These are phyloP conservation scores for Minunthozetes semirufus DNA, from an alignment of 2,888 invertebrate genomes.

Conservation along the genomic window DNA sequence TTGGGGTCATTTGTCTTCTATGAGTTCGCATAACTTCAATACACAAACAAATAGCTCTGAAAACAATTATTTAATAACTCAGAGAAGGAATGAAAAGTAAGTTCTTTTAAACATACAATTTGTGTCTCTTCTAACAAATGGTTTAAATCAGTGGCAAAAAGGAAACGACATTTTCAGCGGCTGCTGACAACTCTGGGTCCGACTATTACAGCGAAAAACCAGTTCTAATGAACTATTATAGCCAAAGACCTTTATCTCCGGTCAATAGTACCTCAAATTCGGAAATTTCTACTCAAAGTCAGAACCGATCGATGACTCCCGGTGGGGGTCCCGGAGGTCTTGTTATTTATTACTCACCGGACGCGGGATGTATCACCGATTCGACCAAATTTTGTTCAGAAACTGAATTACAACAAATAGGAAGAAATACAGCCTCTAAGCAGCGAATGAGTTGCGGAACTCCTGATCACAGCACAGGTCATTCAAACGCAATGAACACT, in stretches of 20 bases:
- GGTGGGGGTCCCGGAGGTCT: conserved; percentile 32
- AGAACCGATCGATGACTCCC: conserved; percentile 22
- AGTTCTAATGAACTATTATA: not conserved
- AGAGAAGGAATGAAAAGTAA: conserved; percentile 35
- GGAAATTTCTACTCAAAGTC: conserved; percentile 32
- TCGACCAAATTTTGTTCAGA: conserved; percentile 41
- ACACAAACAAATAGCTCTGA: not conserved
- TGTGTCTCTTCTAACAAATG: not conserved
- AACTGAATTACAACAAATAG: conserved; percentile 39
- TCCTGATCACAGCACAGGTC: conserved; percentile 34
- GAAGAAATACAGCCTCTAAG: not conserved
- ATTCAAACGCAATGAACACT: conserved; percentile 4
- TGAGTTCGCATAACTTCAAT: not conserved
- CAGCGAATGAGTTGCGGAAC: not conserved
- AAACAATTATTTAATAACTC: conserved; percentile 24
- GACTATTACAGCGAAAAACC: conserved; percentile 8
- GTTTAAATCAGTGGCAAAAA: conserved; percentile 32
- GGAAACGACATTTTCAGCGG: conserved; percentile 32
- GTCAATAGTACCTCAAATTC: conserved; percentile 34
- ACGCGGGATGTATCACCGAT: conserved; percentile 28
- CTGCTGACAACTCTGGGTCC: not conserved
- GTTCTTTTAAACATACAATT: not conserved
- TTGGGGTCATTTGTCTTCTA: not conserved
- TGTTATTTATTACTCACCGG: conserved; percentile 38
- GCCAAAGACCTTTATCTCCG: conserved; percentile 34